phyloP scores from a whole-genome alignment of 2,888 invertebrate species.

The Andrena marginata region DNA sequence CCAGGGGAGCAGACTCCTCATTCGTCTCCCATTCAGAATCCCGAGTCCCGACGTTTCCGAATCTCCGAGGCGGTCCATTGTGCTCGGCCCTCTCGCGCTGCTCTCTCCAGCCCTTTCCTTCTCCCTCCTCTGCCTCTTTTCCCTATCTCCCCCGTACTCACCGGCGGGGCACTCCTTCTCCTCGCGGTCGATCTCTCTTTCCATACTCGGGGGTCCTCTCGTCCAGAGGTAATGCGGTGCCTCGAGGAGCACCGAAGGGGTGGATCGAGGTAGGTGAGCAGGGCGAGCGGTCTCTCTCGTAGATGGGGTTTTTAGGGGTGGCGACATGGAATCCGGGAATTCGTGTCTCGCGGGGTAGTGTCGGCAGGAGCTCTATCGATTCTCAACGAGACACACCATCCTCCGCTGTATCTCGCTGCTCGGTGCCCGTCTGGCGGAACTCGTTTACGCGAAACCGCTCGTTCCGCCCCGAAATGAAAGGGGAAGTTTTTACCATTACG shows the following conservation, averaged over 20 bases:
- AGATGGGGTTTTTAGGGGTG: slow-evolving; percentile 79
- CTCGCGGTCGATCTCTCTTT: slow-evolving; percentile 65
- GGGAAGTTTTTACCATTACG: slow-evolving; percentile 37
- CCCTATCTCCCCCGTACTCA: slow-evolving; percentile 50
- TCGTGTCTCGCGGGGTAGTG: slow-evolving; percentile 78
- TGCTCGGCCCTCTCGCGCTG: slow-evolving; percentile 70
- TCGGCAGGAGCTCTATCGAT: slow-evolving; percentile 80
- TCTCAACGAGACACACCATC: slow-evolving; percentile 79
- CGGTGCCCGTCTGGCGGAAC: slow-evolving; percentile 43
- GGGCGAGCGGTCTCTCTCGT: slow-evolving; percentile 54
- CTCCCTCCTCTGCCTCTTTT: slow-evolving; percentile 31
- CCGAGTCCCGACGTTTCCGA: slow-evolving; percentile 82
- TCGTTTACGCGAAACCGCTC: slow-evolving; percentile 55
- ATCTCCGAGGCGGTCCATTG: slow-evolving; percentile 80
- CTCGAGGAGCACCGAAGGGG: slow-evolving; percentile 67
- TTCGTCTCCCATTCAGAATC: slow-evolving; percentile 82
- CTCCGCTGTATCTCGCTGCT: slow-evolving; percentile 69
- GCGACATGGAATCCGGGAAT: slow-evolving; percentile 79
- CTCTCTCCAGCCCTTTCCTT: slow-evolving; percentile 56
- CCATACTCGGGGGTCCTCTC: slow-evolving; percentile 66
- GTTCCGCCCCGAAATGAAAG: slow-evolving; percentile 32
- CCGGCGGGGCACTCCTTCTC: slow-evolving; percentile 38
- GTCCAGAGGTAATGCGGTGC: slow-evolving; percentile 74
- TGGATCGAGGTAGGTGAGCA: slow-evolving; percentile 62
- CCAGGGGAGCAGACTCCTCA: slow-evolving; percentile 79